A percentile compares a stretch with the other conserved stretches of the same genome.
These are phyloP conservation scores for Podocnemis expansa DNA, from an alignment of 2,113 vertebrate species.

Conservation along the genomic window DNA sequence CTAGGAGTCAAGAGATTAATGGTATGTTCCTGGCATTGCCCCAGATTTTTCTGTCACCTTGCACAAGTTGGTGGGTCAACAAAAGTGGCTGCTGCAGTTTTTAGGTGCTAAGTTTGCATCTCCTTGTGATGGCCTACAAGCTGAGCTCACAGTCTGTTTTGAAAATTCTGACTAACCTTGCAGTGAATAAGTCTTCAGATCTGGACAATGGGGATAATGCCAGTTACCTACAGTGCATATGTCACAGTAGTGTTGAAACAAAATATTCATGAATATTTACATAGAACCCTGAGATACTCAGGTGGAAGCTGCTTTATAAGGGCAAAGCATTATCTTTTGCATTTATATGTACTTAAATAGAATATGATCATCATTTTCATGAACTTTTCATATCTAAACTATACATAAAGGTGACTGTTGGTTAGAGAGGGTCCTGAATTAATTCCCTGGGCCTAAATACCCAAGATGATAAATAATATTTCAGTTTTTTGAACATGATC, in stretches of 20 bases:
- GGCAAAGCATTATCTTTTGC: conserved; percentile 77
- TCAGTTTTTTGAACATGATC: conserved; percentile 61
- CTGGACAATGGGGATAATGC: conserved; percentile 17
- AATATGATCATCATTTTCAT: conserved; percentile 77
- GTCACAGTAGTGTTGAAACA: conserved; percentile 52
- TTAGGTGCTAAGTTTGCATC: neutral
- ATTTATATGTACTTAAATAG: conserved; percentile 79
- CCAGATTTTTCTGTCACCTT: rapidly evolving
- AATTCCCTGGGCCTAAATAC: conserved; percentile 55
- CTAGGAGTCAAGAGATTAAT: rapidly evolving
- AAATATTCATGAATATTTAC: conserved; percentile 32
- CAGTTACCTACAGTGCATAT: conserved; percentile 45
- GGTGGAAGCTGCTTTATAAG: conserved; percentile 71
- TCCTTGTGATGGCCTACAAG: neutral
- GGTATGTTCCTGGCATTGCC: neutral
- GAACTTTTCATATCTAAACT: conserved; percentile 68
- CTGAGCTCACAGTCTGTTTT: neutral
- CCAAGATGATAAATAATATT: conserved; percentile 65
- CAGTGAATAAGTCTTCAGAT: conserved; percentile 4
- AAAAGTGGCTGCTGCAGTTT: neutral
- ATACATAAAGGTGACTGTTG: conserved; percentile 77
- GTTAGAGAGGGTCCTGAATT: conserved; percentile 63
- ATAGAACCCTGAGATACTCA: conserved; percentile 64
- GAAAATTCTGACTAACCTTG: conserved; percentile 1
- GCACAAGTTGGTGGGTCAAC: neutral